These are phyloP conservation scores for Gryllus bimaculatus DNA, from an alignment of 1,140 invertebrate genomes.

Conservation along the genomic window DNA sequence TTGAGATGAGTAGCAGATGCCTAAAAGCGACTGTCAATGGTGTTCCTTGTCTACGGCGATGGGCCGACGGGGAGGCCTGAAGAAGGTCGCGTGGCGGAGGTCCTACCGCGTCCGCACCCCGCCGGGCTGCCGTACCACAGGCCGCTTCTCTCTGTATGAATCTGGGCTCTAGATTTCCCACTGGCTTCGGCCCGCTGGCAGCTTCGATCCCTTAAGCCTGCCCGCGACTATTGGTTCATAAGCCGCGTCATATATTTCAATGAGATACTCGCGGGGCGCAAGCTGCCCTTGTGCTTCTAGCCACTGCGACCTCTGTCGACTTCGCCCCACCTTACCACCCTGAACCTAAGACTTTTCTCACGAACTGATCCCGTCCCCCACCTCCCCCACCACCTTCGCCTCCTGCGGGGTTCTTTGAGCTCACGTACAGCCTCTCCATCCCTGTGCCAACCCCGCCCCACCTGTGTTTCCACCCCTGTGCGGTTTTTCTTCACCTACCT, in stretches of 20 bases:
- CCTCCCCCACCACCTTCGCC: background rate
- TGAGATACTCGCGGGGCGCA: background rate
- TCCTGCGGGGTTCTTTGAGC: background rate
- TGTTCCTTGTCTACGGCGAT: too few relatives aligned
- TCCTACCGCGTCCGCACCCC: too few relatives aligned
- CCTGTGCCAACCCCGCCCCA: background rate
- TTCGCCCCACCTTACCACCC: background rate
- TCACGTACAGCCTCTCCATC: background rate
- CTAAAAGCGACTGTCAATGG: too few relatives aligned
- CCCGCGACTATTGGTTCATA: background rate
- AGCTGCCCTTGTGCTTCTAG: too few relatives aligned
- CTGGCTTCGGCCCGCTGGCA: background rate
- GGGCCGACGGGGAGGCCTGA: too few relatives aligned
- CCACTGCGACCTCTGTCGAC: background rate
- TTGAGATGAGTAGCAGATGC: too few relatives aligned
- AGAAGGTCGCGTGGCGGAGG: too few relatives aligned
- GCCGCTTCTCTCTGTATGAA: background rate
- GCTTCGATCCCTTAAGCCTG: background rate
- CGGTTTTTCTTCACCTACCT: too few relatives aligned
- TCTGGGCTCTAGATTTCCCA: background rate
- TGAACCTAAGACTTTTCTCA: background rate
- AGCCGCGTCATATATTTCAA: background rate
- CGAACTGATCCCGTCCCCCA: too few relatives aligned
- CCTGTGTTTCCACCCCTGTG: background rate
- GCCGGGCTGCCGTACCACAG: too few relatives aligned